These are phyloP conservation scores for Syrmaticus mikado DNA, from an alignment of 2,113 vertebrate species.

Conservation along the genomic window DNA sequence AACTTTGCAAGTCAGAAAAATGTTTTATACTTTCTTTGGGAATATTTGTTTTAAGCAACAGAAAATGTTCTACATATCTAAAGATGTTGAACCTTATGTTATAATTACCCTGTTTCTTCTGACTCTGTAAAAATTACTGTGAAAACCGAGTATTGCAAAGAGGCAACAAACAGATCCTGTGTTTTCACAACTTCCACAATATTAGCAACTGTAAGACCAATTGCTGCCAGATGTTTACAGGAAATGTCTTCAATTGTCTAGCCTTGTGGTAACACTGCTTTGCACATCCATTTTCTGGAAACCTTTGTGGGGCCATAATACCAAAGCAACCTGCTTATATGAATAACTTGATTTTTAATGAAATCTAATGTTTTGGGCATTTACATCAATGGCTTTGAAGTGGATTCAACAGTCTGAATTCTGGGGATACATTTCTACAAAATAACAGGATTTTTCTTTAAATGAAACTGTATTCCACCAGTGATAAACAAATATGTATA, in stretches of 20 bases:
- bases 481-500: background rate
- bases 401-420: background rate
- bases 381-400: background rate
- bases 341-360: constrained; percentile 38
- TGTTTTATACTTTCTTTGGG: constrained; percentile 84
- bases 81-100: constrained; percentile 82
- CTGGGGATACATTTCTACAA: constrained; percentile 19
- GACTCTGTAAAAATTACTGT: constrained; percentile 60
- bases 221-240: constrained; percentile 74
- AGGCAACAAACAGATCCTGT: constrained; percentile 63
- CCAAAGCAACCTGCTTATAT: constrained; percentile 43
- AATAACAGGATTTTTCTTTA: constrained; percentile 33
- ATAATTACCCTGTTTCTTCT: constrained; percentile 77
- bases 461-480: constrained; percentile 35
- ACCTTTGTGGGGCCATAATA: background rate
- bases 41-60: constrained; percentile 85
- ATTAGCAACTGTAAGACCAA: constrained; percentile 47
- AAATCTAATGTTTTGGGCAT: constrained; percentile 17
- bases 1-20: constrained; percentile 85
- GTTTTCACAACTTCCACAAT: constrained; percentile 60
- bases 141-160: constrained; percentile 64
- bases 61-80: constrained; percentile 82
- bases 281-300: constrained; percentile 52
- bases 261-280: constrained; percentile 22
- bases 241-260: constrained; percentile 37